These are phyloP conservation scores for Brachypteracias leptosomus DNA, from an alignment of 2,113 vertebrate genomes.

Conservation along the genomic window DNA sequence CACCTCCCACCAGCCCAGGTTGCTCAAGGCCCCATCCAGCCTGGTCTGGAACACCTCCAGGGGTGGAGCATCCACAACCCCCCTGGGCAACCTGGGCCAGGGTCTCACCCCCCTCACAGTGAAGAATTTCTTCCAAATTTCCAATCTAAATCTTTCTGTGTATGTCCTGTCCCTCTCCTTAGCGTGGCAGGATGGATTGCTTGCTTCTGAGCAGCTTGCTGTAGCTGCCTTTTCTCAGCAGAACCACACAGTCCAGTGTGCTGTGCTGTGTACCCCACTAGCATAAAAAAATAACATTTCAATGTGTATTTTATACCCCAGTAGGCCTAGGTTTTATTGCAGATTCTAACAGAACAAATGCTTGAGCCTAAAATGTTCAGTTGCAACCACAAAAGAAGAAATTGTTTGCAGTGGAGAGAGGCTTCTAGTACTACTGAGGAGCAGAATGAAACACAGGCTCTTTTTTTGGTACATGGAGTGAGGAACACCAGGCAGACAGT, in stretches of 20 bases:
- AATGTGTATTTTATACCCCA: neutral
- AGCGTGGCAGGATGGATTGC: neutral
- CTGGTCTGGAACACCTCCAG: too few relatives aligned
- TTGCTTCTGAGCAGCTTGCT: neutral
- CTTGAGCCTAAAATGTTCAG: accelerated
- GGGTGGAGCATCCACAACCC: too few relatives aligned
- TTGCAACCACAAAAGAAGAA: neutral
- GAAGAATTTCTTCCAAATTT: too few relatives aligned
- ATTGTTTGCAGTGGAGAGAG: neutral
- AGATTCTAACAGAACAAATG: neutral
- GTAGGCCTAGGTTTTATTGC: neutral
- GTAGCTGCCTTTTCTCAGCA: neutral
- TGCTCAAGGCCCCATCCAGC: too few relatives aligned
- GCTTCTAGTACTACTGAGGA: neutral
- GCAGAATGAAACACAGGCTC: neutral
- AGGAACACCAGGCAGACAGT: neutral
- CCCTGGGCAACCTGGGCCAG: too few relatives aligned
- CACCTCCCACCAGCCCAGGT: too few relatives aligned
- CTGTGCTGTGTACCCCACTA: neutral
- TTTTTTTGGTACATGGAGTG: neutral
- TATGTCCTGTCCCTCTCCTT: neutral
- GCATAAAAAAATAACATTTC: neutral
- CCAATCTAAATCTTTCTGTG: too few relatives aligned
- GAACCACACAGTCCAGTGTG: neutral
- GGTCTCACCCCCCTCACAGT: too few relatives aligned